Conservation (phyloP, 2,113 vertebrate genomes). For the Hymenochirus boettgeri region DNA sequence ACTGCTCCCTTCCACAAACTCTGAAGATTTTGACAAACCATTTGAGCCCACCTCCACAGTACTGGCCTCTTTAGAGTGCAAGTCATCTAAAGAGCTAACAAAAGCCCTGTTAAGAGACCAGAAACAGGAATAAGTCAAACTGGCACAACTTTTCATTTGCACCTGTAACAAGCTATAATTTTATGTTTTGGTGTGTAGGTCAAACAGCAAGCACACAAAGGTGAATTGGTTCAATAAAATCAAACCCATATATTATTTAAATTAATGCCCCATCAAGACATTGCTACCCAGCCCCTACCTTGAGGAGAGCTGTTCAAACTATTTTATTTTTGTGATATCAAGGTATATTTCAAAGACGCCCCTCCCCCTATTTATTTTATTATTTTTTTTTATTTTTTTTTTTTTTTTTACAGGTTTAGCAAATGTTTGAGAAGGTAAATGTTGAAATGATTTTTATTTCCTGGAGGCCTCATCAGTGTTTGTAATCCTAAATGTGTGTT, state of each 20-base stretch:
- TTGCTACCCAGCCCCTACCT: slow-evolving; percentile 18
- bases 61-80: slow-evolving; percentile 41
- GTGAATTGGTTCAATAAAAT: slow-evolving; percentile 1
- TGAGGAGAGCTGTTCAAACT: slow-evolving; percentile 12
- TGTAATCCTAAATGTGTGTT: slow-evolving; percentile 46
- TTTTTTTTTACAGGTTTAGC: slow-evolving; percentile 47
- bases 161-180: slow-evolving; percentile 71
- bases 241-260: background rate
- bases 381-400: too few relatives aligned
- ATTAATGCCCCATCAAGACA: slow-evolving; percentile 1
- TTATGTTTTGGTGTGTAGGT: slow-evolving; percentile 47
- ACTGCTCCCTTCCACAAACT: slow-evolving; percentile 23
- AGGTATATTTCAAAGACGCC: slow-evolving; percentile 2
- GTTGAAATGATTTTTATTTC: slow-evolving; percentile 45
- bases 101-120: slow-evolving; percentile 85
- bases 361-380: too few relatives aligned
- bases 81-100: slow-evolving; percentile 50
- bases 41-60: slow-evolving; percentile 45
- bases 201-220: slow-evolving; percentile 3
- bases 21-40: slow-evolving; percentile 30
- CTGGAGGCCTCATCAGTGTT: slow-evolving; percentile 44
- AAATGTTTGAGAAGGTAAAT: slow-evolving; percentile 47
- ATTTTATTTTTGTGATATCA: slow-evolving; percentile 18
- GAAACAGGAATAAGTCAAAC: slow-evolving; percentile 78
- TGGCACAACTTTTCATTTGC: slow-evolving; percentile 94